phyloP scores from a whole-genome alignment of 2,113 vertebrate species.

The Chaetorhynchus papuensis region DNA sequence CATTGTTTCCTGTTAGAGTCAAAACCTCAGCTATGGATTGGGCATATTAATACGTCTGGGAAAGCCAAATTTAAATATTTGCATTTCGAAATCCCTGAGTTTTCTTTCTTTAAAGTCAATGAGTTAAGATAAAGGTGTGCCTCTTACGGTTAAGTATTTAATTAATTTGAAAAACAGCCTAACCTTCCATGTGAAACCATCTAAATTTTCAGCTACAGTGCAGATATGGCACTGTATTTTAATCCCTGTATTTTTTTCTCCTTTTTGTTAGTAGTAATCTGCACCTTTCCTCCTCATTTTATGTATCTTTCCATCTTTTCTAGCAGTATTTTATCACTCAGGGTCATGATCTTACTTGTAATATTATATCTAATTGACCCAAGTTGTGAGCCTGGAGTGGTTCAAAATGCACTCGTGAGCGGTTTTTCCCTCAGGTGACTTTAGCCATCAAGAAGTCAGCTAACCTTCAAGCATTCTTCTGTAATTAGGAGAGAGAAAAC shows the following conservation, averaged over 20 bases:
- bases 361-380: background rate
- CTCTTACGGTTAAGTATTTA: background rate
- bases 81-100: background rate
- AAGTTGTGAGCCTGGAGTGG: background rate
- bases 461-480: background rate
- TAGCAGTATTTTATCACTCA: background rate
- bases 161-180: background rate
- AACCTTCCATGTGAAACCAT: background rate
- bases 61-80: background rate
- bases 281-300: background rate
- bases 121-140: background rate
- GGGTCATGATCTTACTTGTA: background rate
- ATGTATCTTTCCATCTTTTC: background rate
- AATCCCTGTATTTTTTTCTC: background rate
- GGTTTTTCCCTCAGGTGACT: background rate
- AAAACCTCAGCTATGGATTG: background rate
- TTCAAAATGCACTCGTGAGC: background rate
- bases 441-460: background rate
- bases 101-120: background rate
- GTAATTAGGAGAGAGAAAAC: background rate
- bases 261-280: background rate
- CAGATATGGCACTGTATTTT: background rate
- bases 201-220: background rate
- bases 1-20: background rate
- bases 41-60: accelerated